These are phyloP conservation scores for Drosophila anomelani DNA, from an alignment of 2,888 invertebrate genomes.

Conservation along the genomic window DNA sequence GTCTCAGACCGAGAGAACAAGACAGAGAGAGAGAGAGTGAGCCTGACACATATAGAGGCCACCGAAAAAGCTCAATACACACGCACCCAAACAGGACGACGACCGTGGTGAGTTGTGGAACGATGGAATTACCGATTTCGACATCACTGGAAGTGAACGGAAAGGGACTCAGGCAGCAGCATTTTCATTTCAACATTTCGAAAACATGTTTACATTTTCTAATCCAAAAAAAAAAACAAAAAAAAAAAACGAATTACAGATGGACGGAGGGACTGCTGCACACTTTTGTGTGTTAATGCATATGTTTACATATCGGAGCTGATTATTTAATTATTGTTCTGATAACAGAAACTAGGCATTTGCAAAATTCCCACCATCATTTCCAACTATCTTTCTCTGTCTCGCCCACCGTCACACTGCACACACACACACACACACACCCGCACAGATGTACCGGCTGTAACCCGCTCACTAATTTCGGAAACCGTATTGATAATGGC, in stretches of 20 bases:
- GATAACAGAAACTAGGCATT: constrained; percentile 23
- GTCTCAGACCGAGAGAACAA: constrained; percentile 14
- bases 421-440: constrained; percentile 6
- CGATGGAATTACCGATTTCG: constrained; percentile 47
- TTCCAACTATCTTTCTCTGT: background rate
- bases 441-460: constrained; percentile 21
- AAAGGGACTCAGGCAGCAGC: constrained; percentile 1
- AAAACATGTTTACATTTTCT: constrained; percentile 44
- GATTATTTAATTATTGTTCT: constrained; percentile 3
- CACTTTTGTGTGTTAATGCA: constrained; percentile 2
- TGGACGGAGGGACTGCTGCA: background rate
- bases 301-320: constrained; percentile 4
- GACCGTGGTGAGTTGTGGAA: constrained; percentile 57
- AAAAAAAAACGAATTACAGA: background rate
- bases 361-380: constrained; percentile 9
- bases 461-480: constrained; percentile 16
- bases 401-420: background rate
- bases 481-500: constrained; percentile 26
- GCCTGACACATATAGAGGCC: constrained; percentile 10
- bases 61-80: constrained; percentile 53
- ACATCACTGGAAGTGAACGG: constrained; percentile 45
- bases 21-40: constrained; percentile 1
- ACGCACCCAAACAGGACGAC: constrained; percentile 2
- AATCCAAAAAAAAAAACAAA: background rate
- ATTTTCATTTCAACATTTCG: constrained; percentile 7